phyloP scores from a whole-genome alignment of 2,888 invertebrate species.

The Acronicta leporina region DNA sequence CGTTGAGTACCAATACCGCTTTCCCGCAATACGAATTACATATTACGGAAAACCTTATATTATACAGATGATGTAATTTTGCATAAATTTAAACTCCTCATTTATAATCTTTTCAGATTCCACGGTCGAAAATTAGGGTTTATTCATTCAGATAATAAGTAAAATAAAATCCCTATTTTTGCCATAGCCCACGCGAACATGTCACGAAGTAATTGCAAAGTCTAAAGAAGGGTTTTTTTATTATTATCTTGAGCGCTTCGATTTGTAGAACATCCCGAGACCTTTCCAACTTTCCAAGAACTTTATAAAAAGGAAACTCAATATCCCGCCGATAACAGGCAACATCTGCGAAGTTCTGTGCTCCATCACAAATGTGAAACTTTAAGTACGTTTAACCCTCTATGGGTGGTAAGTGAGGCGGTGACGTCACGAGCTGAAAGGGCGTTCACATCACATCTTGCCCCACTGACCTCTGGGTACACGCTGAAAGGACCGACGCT shows the following conservation, averaged over 20 bases:
- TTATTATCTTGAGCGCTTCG: slow-evolving; percentile 12
- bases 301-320: slow-evolving; percentile 28
- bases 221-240: too few relatives aligned
- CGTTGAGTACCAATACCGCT: slow-evolving; percentile 15
- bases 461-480: slow-evolving; percentile 64
- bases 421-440: slow-evolving; percentile 65
- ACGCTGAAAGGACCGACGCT: slow-evolving; percentile 54
- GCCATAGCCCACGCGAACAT: slow-evolving; percentile 8
- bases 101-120: slow-evolving; percentile 14
- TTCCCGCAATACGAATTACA: slow-evolving; percentile 24
- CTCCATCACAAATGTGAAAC: slow-evolving; percentile 44
- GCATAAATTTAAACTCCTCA: slow-evolving; percentile 1
- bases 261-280: slow-evolving; percentile 17
- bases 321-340: slow-evolving; percentile 23
- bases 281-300: slow-evolving; percentile 18
- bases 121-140: slow-evolving; percentile 11
- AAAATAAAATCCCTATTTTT: too few relatives aligned
- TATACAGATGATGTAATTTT: slow-evolving; percentile 16
- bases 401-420: slow-evolving; percentile 54
- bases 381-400: slow-evolving; percentile 54
- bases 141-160: slow-evolving; percentile 21
- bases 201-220: too few relatives aligned
- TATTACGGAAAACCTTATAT: slow-evolving; percentile 25
- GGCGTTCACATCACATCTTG: slow-evolving; percentile 69
- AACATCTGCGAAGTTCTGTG: slow-evolving; percentile 35